Conservation (phyloP, 2,888 invertebrate genomes). For the Laspeyria flexula region DNA sequence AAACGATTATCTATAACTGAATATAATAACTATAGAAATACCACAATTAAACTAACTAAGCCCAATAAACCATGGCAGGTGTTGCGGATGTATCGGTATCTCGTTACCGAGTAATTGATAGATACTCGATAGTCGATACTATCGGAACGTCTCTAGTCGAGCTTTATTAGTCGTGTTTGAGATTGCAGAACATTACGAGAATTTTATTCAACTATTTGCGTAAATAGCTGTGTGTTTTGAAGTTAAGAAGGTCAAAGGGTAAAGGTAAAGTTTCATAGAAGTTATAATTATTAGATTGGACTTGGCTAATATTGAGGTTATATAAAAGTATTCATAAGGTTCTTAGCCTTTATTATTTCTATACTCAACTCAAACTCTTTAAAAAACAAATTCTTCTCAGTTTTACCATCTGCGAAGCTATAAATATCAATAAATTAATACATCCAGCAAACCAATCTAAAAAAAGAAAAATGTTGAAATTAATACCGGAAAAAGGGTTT, state of each 20-base stretch:
- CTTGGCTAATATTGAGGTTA: too few species aligned
- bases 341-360: too few species aligned
- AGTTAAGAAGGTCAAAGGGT: not conserved
- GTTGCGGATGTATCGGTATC: slow-evolving; percentile 63
- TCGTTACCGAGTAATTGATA: slow-evolving; percentile 62
- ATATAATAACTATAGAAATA: slow-evolving; percentile 32
- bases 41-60: slow-evolving; percentile 39
- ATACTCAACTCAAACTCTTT: too few species aligned
- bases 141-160: slow-evolving; percentile 52
- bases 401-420: too few species aligned
- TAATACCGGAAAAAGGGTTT: too few species aligned
- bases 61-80: slow-evolving; percentile 50
- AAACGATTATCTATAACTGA: slow-evolving; percentile 34
- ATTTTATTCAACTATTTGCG: slow-evolving; percentile 34
- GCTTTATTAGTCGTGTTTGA: slow-evolving; percentile 48
- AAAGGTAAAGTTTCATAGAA: too few species aligned
- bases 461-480: too few species aligned
- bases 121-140: slow-evolving; percentile 32
- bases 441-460: too few species aligned
- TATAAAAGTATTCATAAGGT: too few species aligned
- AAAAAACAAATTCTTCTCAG: too few species aligned
- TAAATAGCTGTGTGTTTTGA: slow-evolving; percentile 10
- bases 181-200: slow-evolving; percentile 43
- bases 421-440: too few species aligned
- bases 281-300: too few species aligned